A percentile compares a stretch with the other conserved stretches of the same genome.
Conservation (phyloP, 2,113 vertebrate species). For the Dolichotis patagonum region DNA sequence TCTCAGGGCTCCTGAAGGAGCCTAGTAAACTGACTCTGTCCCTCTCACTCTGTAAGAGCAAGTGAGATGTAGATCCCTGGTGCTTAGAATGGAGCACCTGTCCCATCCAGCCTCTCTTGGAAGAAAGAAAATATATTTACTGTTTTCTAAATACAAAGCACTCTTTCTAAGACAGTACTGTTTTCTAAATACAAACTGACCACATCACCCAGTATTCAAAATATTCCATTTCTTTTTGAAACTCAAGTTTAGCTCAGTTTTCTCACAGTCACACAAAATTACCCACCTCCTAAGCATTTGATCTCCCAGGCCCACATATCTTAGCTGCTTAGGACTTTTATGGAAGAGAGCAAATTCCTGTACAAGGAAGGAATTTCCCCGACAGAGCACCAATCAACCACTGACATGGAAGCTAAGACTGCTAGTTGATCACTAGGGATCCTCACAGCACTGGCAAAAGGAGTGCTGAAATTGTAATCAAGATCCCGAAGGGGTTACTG, state of each 20-base stretch:
- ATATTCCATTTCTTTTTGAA: constrained; percentile 28
- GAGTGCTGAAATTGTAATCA: neutral
- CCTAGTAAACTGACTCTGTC: neutral
- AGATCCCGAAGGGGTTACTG: neutral
- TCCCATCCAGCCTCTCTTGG: neutral
- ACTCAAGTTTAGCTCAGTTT: neutral
- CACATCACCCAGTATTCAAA: too few species aligned
- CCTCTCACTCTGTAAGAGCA: accelerated
- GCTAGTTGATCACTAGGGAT: neutral
- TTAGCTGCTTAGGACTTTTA: neutral
- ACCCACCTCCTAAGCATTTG: neutral
- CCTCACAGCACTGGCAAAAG: neutral
- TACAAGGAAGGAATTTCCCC: neutral
- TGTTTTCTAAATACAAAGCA: neutral
- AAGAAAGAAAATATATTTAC: neutral
- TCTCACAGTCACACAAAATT: neutral
- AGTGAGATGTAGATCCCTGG: neutral
- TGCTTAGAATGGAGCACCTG: neutral
- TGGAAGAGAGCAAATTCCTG: neutral
- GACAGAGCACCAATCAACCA: neutral
- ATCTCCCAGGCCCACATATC: neutral
- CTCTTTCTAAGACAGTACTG: neutral
- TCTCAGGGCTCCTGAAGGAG: neutral
- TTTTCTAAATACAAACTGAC: neutral
- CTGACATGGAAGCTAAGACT: neutral